These are phyloP conservation scores for Pogonocichla stellata DNA, from an alignment of 2,113 vertebrate genomes.

Conservation along the genomic window DNA sequence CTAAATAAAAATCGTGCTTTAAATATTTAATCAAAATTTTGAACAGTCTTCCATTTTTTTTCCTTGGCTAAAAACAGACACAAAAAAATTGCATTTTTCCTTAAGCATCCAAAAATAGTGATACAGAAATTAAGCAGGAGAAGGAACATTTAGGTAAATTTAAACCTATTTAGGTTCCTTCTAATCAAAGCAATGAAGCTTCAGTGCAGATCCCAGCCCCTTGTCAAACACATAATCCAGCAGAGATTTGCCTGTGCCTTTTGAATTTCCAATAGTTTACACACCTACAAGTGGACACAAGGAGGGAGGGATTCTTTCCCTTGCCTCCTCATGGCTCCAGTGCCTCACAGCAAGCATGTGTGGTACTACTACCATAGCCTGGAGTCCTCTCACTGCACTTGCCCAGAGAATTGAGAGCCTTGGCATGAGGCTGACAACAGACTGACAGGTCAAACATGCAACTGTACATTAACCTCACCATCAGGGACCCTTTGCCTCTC, in stretches of 20 bases:
- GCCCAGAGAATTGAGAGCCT: background rate
- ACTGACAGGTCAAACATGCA: fast-evolving
- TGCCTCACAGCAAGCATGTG: fast-evolving
- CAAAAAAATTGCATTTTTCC: background rate
- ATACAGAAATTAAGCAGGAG: background rate
- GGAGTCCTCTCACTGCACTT: fast-evolving
- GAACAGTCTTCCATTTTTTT: background rate
- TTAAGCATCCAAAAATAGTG: background rate
- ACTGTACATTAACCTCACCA: no score
- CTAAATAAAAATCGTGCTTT: constrained; percentile 28
- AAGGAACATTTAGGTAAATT: background rate
- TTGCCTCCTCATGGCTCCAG: fast-evolving
- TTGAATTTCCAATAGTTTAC: background rate
- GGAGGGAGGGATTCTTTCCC: background rate
- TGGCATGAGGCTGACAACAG: fast-evolving
- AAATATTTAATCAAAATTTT: constrained; percentile 50
- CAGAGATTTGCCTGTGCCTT: fast-evolving
- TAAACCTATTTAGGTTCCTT: background rate
- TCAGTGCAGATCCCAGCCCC: background rate
- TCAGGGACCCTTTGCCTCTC: background rate
- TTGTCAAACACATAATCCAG: background rate
- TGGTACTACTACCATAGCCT: background rate
- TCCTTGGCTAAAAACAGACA: background rate
- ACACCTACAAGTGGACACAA: fast-evolving
- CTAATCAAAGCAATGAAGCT: background rate